Base-by-base conservation (phyloP, 2,888 invertebrate genomes). In the Dorcus parallelipipedus region DNA sequence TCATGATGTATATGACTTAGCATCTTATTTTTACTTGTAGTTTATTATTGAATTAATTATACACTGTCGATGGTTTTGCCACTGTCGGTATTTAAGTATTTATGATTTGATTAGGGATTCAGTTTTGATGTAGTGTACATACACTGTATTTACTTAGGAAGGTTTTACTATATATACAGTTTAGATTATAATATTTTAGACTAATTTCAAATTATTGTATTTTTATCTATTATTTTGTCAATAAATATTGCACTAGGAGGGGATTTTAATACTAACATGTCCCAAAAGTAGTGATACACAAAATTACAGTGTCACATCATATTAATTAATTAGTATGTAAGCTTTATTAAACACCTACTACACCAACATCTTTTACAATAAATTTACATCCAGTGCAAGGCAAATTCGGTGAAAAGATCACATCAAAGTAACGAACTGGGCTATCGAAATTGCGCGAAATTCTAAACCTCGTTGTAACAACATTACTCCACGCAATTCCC, bases 401-500 rank as follows among this genome's bases (percentile, higher is more conserved):
- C 42, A 85, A 73, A 68, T 86, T 82, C 3, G 86, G 85, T 0
- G 86, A 81, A 75, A 84, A 86, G 49, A 83, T 64, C 2, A 86
- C 76, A 68, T 83, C 79, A 64, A 86, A 78, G 64, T 73, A 75
- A 38, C 83, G 74, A 2, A 74, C 64, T 3, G 68, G 68, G 9
- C 60, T 69, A 38, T 70, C 60, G n/a, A 56, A 56, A 45, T 71
- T 68, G 62, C 77, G 77, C 3, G 70, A 71, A 54, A 87, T 73
- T 69, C 80, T 75, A 58, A 88, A 77, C 38, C 87, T 78, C 6
- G 82, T 83, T 0, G 84, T 84, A 2, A 88, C 81, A 49, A 86
- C 75, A 72, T 87, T 87, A 5, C 84, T 80, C 89, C 89, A 89
- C 4, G 84, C 80, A 40, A 87, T 69, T 0, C 89, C 89, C 58